phyloP scores from a whole-genome alignment of 1,140 invertebrate species.

The Aphaenogaster floridana region DNA sequence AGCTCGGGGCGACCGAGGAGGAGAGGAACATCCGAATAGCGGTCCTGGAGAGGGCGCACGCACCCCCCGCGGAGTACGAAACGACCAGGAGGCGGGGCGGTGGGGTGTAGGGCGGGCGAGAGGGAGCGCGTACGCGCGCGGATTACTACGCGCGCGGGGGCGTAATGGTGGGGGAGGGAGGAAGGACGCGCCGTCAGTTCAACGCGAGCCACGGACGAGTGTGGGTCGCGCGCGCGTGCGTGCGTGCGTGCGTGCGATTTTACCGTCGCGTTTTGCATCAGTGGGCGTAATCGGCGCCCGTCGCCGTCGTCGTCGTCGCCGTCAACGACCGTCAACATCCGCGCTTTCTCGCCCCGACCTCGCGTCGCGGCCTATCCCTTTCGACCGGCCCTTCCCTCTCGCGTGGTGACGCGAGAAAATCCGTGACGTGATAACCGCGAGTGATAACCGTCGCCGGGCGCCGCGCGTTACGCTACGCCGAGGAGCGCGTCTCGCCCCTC shows the following conservation, averaged over 20 bases:
- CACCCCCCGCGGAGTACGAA: constrained; percentile 13
- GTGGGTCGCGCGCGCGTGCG: constrained; percentile 57
- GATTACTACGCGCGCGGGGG: constrained; percentile 40
- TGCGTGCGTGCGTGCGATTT: constrained; percentile 12
- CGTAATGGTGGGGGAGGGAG: constrained; percentile 5
- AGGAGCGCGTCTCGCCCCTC: neutral
- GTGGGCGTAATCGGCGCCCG: neutral
- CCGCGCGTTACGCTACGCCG: neutral
- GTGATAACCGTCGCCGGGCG: constrained; percentile 7
- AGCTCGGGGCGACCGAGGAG: neutral
- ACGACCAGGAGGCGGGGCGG: neutral
- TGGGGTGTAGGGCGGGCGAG: neutral
- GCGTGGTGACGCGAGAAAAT: neutral
- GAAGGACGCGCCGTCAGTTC: constrained; percentile 64
- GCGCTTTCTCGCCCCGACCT: no score
- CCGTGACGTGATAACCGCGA: neutral
- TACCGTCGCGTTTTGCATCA: neutral
- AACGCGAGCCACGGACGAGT: constrained; percentile 67
- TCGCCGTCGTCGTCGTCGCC: neutral
- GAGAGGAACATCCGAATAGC: neutral
- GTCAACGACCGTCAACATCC: neutral
- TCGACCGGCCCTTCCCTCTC: no score
- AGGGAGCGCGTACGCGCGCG: constrained; percentile 11
- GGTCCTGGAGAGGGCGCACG: neutral
- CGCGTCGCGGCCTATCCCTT: no score